Base-by-base conservation (phyloP, 2,797 vertebrate genomes). In the Rallus crepitans region DNA sequence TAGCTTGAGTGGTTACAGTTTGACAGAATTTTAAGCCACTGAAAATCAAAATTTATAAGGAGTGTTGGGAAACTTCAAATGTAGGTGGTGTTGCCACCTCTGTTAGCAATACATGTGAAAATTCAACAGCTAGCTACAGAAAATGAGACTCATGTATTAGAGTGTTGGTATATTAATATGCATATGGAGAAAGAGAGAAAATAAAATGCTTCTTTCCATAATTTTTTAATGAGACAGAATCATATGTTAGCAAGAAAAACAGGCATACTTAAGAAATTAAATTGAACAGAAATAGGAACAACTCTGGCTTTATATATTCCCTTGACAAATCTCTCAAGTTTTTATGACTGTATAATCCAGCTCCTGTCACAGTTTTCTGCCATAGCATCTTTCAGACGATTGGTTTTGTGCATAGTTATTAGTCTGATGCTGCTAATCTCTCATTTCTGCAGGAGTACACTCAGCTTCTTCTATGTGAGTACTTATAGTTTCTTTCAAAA, bases 361-460 rank as follows among this genome's bases (percentile, higher is more conserved):
- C 27, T 89, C 21, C 64, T 89, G 92, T 86, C 94, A 97, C 53
- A 92, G 68, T 93, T 92, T 90, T 96, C 79, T 95, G 82, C 94
- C 55, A 53, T 69, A 60, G 70, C 60, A 80, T 95, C 95, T 90
- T 97, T 93, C 94, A 95, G 80, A 87, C 1, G 31, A 90, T 89
- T 95, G 86, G 89, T 88, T 96, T 94, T 96, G 63, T 90, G 93
- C 60, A 91, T 94, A 96, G 64, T 92, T 96, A 87, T 96, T 94
- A 97, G 78, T 42, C 39, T 96, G 91, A 88, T 70, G 39, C 37
- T 66, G 57, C 76, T 96, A 96, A 96, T 97, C 90, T 95, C 94
- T 94, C 81, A 70, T 95, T 97, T 97, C 78, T 85, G 89, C 71
- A 89, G 65, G 66, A 94, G 87, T 93, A 94, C 94, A 90, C 84